A percentile compares a stretch with the other conserved stretches of the same genome.
These are phyloP conservation scores for Toxotes chatareus DNA, from an alignment of 2,113 vertebrate genomes.

Conservation along the genomic window DNA sequence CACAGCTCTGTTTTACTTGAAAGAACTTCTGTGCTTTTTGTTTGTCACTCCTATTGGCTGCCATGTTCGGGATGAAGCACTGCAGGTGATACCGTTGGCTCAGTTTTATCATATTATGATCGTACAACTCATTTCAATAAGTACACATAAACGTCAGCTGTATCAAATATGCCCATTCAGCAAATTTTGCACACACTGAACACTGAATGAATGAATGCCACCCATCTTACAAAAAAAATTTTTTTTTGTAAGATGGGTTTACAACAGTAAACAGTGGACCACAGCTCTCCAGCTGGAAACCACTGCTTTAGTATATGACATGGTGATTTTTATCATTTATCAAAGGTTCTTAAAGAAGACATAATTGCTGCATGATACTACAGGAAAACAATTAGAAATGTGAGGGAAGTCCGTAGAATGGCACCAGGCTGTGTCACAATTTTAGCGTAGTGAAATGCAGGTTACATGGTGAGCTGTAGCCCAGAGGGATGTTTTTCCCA, in stretches of 20 bases:
- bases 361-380: background rate
- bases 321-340: background rate
- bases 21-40: slow-evolving; percentile 37
- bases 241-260: too few relatives aligned
- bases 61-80: background rate
- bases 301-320: background rate
- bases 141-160: background rate
- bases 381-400: background rate
- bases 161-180: background rate
- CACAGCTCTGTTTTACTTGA: slow-evolving; percentile 33
- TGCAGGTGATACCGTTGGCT: slow-evolving; percentile 6
- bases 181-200: background rate
- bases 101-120: background rate
- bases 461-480: background rate
- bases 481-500: background rate
- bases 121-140: slow-evolving; percentile 2
- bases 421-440: background rate
- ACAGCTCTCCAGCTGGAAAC: background rate
- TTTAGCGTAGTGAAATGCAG: too few relatives aligned
- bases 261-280: too few relatives aligned
- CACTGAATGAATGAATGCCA: background rate
- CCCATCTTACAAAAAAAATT: background rate
- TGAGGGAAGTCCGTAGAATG: background rate
- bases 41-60: slow-evolving; percentile 16
- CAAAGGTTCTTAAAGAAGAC: background rate